Evolutionary conservation across 2,113 vertebrate species (phyloP).

Genomic region (Leptosomus discolor): DNA sequence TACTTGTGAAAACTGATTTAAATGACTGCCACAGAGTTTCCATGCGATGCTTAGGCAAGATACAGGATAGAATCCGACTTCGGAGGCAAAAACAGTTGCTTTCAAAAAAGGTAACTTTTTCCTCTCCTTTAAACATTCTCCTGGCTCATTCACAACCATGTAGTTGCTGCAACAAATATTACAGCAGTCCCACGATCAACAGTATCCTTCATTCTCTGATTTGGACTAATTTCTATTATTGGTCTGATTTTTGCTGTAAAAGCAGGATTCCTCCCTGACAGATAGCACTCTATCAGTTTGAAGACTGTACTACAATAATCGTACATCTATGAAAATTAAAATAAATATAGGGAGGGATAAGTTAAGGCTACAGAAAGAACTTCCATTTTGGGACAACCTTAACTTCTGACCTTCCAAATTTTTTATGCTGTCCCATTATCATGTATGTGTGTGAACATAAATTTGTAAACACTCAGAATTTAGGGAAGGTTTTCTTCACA

Average conservation of each 20-base stretch:
- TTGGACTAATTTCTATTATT: not conserved
- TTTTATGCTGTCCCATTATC: not conserved
- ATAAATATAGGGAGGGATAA: not conserved
- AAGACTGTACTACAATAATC: not conserved
- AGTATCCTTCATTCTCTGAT: not conserved
- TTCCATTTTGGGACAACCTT: not conserved
- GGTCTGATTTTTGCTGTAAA: not conserved
- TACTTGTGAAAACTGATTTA: constrained; percentile 1
- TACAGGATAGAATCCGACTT: not conserved
- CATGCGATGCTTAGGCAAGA: not conserved
- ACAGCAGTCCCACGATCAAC: not conserved
- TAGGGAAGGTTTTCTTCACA: not conserved
- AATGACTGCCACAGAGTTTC: not conserved
- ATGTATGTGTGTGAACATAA: not conserved
- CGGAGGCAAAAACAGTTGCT: not conserved
- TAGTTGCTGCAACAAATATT: not conserved
- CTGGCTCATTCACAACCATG: not conserved
- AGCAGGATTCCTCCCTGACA: not conserved
- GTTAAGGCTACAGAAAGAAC: not conserved
- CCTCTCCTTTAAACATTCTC: not conserved
- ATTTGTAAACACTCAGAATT: not conserved
- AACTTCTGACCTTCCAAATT: not conserved
- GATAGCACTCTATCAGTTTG: not conserved
- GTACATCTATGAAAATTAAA: not conserved
- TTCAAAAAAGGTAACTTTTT: not conserved